phyloP scores from a whole-genome alignment of 2,888 invertebrate species.

The Dascillus cervinus region DNA sequence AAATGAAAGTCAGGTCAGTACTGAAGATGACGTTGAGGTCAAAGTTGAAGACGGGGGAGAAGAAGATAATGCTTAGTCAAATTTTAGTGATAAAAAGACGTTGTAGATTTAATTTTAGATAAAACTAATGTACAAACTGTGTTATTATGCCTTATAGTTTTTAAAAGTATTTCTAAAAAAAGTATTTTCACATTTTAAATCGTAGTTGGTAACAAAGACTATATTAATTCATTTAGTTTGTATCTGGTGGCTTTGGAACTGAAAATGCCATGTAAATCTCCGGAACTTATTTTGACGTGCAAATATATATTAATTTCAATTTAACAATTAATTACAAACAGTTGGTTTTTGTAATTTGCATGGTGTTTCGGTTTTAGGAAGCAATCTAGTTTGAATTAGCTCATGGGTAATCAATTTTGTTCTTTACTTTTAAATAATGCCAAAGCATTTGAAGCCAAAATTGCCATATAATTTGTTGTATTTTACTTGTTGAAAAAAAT shows the following conservation, averaged over 20 bases:
- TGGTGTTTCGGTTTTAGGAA: no score
- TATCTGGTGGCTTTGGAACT: no score
- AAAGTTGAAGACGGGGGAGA: constrained; percentile 12
- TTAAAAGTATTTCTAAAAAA: constrained; percentile 42
- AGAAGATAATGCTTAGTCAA: not conserved
- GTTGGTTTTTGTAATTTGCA: constrained; percentile 2
- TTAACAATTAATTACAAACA: constrained; percentile 4
- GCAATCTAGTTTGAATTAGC: no score
- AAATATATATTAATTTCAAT: no score
- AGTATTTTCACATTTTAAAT: constrained; percentile 38
- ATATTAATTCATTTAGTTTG: no score
- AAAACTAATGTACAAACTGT: constrained; percentile 3
- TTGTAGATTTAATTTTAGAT: constrained; percentile 1
- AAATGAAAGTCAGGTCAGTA: not conserved
- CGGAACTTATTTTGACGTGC: no score
- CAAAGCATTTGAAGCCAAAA: constrained; percentile 46
- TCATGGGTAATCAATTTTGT: no score
- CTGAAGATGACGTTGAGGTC: constrained; percentile 12
- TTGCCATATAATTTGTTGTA: constrained; percentile 40
- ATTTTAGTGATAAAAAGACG: constrained; percentile 1
- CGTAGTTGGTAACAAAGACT: constrained; percentile 10
- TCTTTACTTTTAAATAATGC: constrained; percentile 40
- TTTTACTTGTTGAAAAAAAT: constrained; percentile 23
- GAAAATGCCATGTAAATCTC: no score
- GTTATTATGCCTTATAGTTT: constrained; percentile 24